Evolutionary conservation across 2,797 vertebrate genomes (phyloP).

Genomic region (Peromyscus attwateri): DNA sequence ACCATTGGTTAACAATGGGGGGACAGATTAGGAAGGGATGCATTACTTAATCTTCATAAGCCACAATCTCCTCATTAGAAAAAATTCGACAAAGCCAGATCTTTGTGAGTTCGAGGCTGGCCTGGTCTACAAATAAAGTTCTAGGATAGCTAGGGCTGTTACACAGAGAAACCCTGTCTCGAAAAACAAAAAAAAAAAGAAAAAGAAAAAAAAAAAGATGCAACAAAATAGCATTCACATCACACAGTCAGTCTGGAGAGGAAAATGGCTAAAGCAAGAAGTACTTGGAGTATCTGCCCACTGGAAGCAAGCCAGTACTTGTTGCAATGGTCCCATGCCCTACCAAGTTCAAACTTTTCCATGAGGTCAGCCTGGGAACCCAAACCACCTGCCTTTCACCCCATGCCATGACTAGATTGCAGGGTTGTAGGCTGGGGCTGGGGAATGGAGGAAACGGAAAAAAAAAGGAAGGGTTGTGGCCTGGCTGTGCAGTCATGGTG

Average conservation of each 20-base stretch:
- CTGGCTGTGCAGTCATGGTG: neutral
- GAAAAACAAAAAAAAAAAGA: neutral
- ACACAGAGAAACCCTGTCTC: neutral
- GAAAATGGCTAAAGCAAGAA: conserved; percentile 12
- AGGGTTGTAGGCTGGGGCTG: neutral
- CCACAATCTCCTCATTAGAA: conserved; percentile 16
- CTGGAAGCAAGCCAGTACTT: neutral
- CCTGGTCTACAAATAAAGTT: neutral
- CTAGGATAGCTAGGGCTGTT: neutral
- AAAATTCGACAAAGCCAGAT: neutral
- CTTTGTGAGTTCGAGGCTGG: neutral
- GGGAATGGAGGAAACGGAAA: neutral
- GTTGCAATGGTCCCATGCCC: neutral
- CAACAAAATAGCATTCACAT: neutral
- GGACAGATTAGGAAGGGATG: neutral
- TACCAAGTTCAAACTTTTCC: neutral
- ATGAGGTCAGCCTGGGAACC: neutral
- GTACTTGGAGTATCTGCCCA: neutral
- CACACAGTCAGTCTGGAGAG: conserved; percentile 3
- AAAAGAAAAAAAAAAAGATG: neutral
- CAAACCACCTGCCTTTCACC: neutral
- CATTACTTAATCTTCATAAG: neutral
- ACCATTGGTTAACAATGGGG: neutral
- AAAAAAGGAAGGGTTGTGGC: neutral
- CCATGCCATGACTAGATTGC: neutral